A percentile compares a stretch with the other conserved stretches of the same genome.
These are phyloP conservation scores for Tapera naevia DNA, from an alignment of 2,797 vertebrate genomes.

Conservation along the genomic window DNA sequence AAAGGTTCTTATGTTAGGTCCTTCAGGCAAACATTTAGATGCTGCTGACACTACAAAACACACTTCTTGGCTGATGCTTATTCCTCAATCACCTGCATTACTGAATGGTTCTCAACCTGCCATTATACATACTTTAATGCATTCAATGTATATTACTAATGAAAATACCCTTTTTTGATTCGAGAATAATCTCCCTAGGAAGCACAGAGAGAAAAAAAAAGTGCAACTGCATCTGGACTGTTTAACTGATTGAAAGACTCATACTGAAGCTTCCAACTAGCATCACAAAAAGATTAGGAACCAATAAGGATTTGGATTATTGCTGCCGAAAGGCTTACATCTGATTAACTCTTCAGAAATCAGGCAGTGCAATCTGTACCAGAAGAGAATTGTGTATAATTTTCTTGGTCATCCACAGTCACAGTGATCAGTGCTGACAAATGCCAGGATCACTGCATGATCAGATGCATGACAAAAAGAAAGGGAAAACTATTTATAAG, in stretches of 20 bases:
- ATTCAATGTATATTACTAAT: not conserved
- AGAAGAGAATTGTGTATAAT: not conserved
- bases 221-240: not conserved
- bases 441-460: rapidly evolving
- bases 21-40: not conserved
- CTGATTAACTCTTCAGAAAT: not conserved
- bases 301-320: slow-evolving; percentile 41
- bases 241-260: not conserved
- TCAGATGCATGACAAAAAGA: not conserved
- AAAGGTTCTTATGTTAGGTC: not conserved
- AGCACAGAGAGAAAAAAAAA: not conserved
- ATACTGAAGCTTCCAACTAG: not conserved
- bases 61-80: not conserved
- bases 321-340: not conserved
- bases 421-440: not conserved
- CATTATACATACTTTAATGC: not conserved
- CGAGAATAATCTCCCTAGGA: not conserved
- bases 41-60: not conserved
- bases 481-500: not conserved
- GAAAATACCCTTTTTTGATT: not conserved
- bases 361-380: not conserved
- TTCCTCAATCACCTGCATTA: not conserved
- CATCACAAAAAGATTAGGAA: not conserved
- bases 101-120: not conserved
- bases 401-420: not conserved